Percentiles rank a stretch among this genome's conserved stretches.
Conservation (phyloP, 1,140 invertebrate genomes). For the Idris sp. region DNA sequence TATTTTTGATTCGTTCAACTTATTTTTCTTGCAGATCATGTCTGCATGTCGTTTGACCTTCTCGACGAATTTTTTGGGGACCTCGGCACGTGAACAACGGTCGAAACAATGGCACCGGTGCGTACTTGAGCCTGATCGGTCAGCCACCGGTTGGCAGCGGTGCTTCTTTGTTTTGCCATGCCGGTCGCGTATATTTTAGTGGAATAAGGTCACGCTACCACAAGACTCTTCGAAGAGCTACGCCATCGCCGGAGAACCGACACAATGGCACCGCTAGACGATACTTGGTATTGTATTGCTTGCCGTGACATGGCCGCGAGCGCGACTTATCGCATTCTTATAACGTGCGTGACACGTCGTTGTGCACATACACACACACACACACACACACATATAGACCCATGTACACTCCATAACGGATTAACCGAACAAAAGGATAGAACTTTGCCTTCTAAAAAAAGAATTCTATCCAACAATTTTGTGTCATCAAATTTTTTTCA, state of each 20-base stretch:
- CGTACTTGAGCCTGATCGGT: constrained; percentile 67
- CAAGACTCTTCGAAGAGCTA: constrained; percentile 63
- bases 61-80: constrained; percentile 50
- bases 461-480: not conserved
- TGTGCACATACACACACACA: constrained; percentile 32
- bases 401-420: constrained; percentile 50
- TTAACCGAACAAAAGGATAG: constrained; percentile 55
- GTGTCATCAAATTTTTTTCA: not conserved
- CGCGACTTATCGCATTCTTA: constrained; percentile 75
- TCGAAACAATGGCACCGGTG: constrained; percentile 63
- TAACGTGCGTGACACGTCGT: constrained; percentile 71
- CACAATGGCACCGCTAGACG: constrained; percentile 69
- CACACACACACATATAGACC: constrained; percentile 13
- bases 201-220: constrained; percentile 73
- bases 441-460: constrained; percentile 41
- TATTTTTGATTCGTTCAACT: too few relatives aligned
- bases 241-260: constrained; percentile 65
- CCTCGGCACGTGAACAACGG: constrained; percentile 51
- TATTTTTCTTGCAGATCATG: constrained; percentile 51
- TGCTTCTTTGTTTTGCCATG: constrained; percentile 67
- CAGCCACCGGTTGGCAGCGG: constrained; percentile 59
- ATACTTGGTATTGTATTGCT: constrained; percentile 61
- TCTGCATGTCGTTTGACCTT: constrained; percentile 41
- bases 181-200: constrained; percentile 70
- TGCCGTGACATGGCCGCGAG: constrained; percentile 65